phyloP scores from a whole-genome alignment of 2,797 vertebrate species.

The Mormyrus hasselquistii region DNA sequence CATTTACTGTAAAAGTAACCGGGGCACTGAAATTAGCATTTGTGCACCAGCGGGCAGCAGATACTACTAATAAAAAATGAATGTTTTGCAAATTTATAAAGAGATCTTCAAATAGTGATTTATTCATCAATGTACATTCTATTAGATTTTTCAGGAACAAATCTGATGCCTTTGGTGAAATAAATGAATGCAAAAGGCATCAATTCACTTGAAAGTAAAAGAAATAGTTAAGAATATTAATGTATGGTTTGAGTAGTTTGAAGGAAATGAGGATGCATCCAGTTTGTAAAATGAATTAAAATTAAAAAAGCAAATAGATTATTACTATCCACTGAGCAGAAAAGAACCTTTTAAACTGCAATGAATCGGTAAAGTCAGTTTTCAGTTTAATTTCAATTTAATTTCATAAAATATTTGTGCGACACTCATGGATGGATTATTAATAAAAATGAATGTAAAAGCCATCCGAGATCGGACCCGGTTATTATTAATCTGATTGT shows the following conservation, averaged over 20 bases:
- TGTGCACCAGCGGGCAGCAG: conserved; percentile 41
- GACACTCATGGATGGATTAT: not conserved
- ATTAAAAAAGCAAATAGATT: not conserved
- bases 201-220: conserved; percentile 19
- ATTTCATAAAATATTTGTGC: not conserved
- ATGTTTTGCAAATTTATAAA: conserved; percentile 49
- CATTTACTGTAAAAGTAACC: conserved; percentile 46
- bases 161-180: conserved; percentile 32
- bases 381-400: not conserved
- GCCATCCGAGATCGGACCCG: not conserved
- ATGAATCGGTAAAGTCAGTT: not conserved
- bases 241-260: not conserved
- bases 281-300: not conserved
- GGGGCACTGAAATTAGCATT: conserved; percentile 54
- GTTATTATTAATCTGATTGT: not conserved
- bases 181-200: conserved; percentile 35
- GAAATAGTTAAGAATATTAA: conserved; percentile 24
- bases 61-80: conserved; percentile 53
- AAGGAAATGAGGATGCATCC: conserved; percentile 3
- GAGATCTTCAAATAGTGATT: conserved; percentile 40
- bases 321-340: not conserved
- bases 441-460: not conserved
- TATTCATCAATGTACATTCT: conserved; percentile 48
- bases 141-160: conserved; percentile 39
- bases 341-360: not conserved